Evolutionary conservation across 2,113 vertebrate genomes (phyloP).

Genomic region (Sterrhoptilus dennistouni): DNA sequence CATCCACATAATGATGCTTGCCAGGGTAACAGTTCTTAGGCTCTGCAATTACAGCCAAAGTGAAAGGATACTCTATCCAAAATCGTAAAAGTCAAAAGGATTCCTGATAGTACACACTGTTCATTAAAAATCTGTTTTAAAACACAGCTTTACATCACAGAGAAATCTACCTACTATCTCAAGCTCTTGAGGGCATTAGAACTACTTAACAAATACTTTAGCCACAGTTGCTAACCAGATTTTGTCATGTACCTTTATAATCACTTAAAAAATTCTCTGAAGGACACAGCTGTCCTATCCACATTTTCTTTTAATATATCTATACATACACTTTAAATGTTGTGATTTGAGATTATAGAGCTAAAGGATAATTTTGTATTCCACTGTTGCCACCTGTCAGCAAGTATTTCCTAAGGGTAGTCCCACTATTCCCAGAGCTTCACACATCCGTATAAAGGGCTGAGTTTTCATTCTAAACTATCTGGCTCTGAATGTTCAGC

Average conservation of each 20-base stretch:
- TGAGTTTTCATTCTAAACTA: constrained; percentile 18
- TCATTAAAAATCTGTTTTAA: neutral
- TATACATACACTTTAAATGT: neutral
- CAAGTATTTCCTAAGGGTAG: constrained; percentile 31
- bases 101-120: neutral
- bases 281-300: neutral
- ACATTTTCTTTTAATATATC: neutral
- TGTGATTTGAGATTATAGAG: constrained; percentile 18
- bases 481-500: constrained; percentile 11
- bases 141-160: neutral
- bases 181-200: neutral
- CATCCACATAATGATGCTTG: neutral
- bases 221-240: neutral
- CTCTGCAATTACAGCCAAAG: neutral
- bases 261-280: neutral
- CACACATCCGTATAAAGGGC: constrained; percentile 8
- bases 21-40: neutral
- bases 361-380: constrained; percentile 36
- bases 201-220: neutral
- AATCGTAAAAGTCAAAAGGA: neutral
- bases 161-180: neutral
- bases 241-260: neutral
- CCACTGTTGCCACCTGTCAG: constrained; percentile 49
- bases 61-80: neutral
- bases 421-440: constrained; percentile 5